Evolutionary conservation across 1,140 invertebrate genomes (phyloP), one percentile per base, ranked within the genome.

Genomic region (Pseudomyrmex cubaensis): DNA sequence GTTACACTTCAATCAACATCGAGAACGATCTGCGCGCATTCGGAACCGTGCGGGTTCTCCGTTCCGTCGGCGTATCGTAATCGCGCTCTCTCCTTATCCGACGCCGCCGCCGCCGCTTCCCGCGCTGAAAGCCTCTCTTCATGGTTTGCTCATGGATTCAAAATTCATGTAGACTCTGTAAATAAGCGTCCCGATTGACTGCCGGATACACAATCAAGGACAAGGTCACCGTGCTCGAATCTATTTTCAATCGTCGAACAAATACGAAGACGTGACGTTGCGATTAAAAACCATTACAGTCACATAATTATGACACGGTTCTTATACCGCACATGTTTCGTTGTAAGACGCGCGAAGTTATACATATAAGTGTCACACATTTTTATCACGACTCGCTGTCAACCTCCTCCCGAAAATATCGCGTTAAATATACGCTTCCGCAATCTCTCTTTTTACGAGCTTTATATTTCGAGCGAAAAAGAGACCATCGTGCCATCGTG

Each of bases 1-100:
- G 89, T 93, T 92, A 93, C 93, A 93, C 91, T 93, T 91, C 92
- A 90, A 93, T 93, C 93, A 92, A 93, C 92, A 93, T 92, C 83
- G 90, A 87, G 78, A 89, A 66, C 88, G 88, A 89, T 89, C 87
- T 89, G 87, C 35, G 35, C 35, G 35, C 87, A 86, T 84, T 86
- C 84, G 61, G 48, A 67, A 50, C 57, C 20, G 73, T 52, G 50
- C 84, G 70, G 44, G 61, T 86, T 80, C 35, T 35, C 78, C 63
- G 48, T 73, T 50, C 64, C 5, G 87, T 82, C 66, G 84, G 75
- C 64, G 63, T 63, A 66, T 54, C 63, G 35, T 7, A 64, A 77
- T 85, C 69, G 83, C 59, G n/a, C 13, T 62, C 46, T 35, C 35
- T 82, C 84, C 87, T 88, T 89, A 83, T 62, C 52, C 69, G 48